Percentiles rank a stretch among this genome's conserved stretches.
Conservation (phyloP, 2,113 vertebrate genomes). For the Hassar affinis region DNA sequence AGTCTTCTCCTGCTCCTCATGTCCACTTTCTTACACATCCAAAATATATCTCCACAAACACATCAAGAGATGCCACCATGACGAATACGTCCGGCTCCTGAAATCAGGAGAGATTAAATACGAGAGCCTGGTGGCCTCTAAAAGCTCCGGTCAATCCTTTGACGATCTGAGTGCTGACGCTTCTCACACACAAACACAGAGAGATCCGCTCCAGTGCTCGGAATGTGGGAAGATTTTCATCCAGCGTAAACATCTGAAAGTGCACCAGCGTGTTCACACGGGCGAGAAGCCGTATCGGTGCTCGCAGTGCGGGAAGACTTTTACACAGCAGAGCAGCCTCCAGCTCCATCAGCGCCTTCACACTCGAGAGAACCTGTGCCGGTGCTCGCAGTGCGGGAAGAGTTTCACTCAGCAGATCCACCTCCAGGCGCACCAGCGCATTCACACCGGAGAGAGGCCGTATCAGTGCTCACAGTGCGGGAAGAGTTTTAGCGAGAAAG, state of each 20-base stretch:
- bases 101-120: constrained; percentile 20
- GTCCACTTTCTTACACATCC: background rate
- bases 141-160: background rate
- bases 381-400: constrained; percentile 4
- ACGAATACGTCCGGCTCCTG: constrained; percentile 3
- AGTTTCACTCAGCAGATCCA: constrained; percentile 12
- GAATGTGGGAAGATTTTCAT: background rate
- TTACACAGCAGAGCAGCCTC: background rate
- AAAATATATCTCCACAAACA: constrained; percentile 25
- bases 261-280: constrained; percentile 14
- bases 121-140: background rate
- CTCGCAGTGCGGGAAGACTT: background rate
- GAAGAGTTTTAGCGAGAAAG: background rate
- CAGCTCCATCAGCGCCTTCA: constrained; percentile 2
- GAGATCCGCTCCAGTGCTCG: background rate
- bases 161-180: background rate
- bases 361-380: background rate
- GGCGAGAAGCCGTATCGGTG: constrained; percentile 8
- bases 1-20: constrained; percentile 12
- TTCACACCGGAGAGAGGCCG: constrained; percentile 8
- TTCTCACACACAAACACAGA: background rate
- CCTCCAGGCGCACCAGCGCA: constrained; percentile 8
- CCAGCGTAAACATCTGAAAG: constrained; percentile 6
- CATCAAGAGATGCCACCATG: constrained; percentile 15
- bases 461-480: constrained; percentile 7